Evolutionary conservation across 2,113 vertebrate species (phyloP).

Genomic region (Pandion haliaetus): DNA sequence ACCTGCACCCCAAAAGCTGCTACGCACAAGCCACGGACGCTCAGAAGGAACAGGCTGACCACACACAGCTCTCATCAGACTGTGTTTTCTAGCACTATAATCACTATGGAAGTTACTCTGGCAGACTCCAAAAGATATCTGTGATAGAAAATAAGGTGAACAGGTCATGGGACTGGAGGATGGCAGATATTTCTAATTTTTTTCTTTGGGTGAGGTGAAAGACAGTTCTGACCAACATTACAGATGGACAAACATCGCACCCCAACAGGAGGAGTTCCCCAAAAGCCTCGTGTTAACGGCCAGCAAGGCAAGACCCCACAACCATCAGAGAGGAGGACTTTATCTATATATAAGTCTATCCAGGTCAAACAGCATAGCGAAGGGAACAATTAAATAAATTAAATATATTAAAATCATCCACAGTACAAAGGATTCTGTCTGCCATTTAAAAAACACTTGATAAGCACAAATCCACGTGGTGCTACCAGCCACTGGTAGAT

Average conservation of each 20-base stretch:
- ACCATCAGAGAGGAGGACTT: neutral
- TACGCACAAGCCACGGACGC: neutral
- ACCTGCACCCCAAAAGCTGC: neutral
- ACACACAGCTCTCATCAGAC: accelerated
- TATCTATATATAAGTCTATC: no score
- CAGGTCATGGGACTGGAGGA: neutral
- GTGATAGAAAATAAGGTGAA: neutral
- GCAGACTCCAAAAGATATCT: neutral
- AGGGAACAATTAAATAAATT: neutral
- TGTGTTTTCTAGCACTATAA: accelerated
- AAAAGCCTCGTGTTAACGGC: no score
- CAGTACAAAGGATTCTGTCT: no score
- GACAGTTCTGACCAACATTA: no score
- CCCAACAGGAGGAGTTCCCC: neutral
- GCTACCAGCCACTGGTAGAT: neutral
- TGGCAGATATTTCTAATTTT: accelerated
- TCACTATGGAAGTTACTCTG: accelerated
- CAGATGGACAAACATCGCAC: no score
- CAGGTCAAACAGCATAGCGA: neutral
- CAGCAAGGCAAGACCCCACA: neutral
- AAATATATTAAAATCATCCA: neutral
- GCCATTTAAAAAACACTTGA: neutral
- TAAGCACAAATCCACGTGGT: neutral
- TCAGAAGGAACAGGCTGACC: no score
- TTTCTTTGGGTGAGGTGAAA: neutral